A percentile compares a stretch with the other conserved stretches of the same genome.
phyloP scores from a whole-genome alignment of 30 jellyfish, hydroid and myxozoan genomes.

The Rhopilema esculentum region DNA sequence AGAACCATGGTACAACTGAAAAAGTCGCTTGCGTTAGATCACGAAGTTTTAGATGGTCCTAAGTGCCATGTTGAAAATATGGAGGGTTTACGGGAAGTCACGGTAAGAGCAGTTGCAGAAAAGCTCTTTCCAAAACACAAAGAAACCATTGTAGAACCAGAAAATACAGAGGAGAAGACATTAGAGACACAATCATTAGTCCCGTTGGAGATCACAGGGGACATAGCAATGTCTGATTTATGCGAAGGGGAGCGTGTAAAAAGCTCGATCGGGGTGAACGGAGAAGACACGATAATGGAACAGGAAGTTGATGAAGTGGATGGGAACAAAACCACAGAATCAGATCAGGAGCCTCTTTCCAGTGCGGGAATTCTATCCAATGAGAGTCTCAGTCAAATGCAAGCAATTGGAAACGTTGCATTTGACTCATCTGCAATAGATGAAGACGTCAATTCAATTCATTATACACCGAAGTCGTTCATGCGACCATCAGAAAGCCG shows the following conservation, averaged over 20 bases:
- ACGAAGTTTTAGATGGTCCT: constrained; percentile 10
- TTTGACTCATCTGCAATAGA: constrained; percentile 2
- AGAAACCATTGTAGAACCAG: background rate
- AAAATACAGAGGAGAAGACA: background rate
- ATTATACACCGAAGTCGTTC: constrained; percentile 32
- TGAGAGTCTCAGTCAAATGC: background rate
- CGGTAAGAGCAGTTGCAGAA: constrained; percentile 25
- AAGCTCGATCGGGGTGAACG: background rate
- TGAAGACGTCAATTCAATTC: constrained; percentile 2
- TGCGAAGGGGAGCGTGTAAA: background rate
- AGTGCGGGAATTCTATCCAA: background rate
- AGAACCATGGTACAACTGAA: constrained; percentile 39
- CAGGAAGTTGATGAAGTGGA: background rate
- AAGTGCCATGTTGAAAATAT: constrained; percentile 22
- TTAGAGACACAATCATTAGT: constrained; percentile 7
- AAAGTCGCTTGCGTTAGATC: constrained; percentile 36
- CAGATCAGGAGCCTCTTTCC: background rate
- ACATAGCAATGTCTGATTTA: constrained; percentile 30
- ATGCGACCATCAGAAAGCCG: background rate
- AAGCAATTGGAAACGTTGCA: background rate
- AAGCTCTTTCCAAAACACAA: constrained; percentile 18
- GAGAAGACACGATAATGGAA: background rate
- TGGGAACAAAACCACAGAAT: background rate
- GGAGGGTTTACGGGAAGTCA: constrained; percentile 2
- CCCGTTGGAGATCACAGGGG: constrained; percentile 12